These are phyloP conservation scores for Pentalonia nigronervosa DNA, from an alignment of 1,140 invertebrate species.

Conservation along the genomic window DNA sequence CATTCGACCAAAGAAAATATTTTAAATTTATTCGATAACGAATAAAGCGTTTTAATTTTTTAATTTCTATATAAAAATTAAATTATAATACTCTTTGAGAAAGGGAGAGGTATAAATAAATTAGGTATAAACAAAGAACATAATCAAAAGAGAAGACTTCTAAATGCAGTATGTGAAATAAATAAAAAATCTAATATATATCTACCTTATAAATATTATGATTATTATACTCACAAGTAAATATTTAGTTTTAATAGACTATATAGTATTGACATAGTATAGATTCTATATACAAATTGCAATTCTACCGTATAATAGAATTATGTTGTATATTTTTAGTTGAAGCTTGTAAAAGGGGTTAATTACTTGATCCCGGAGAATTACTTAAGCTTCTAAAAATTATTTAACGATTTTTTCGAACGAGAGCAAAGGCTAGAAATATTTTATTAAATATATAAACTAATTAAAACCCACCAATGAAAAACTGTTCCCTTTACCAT, in stretches of 20 bases:
- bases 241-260: too few relatives aligned
- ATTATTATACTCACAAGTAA: too few relatives aligned
- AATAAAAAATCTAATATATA: too few relatives aligned
- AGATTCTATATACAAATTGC: background rate
- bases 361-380: background rate
- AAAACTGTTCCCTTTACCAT: background rate
- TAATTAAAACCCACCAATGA: background rate
- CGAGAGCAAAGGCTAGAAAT: slow-evolving; percentile 3
- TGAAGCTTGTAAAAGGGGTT: background rate
- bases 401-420: background rate
- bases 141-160: too few relatives aligned
- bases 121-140: too few relatives aligned
- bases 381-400: background rate
- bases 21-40: background rate
- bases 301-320: background rate
- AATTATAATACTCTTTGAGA: too few relatives aligned
- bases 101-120: too few relatives aligned
- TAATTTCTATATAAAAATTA: background rate
- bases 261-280: too few relatives aligned
- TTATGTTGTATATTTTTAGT: background rate
- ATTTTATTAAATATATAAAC: background rate
- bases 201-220: too few relatives aligned
- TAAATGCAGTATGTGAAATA: too few relatives aligned
- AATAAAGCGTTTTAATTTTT: background rate
- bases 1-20: background rate